These are phyloP conservation scores for Selene dorsalis DNA, from an alignment of 2,797 vertebrate species.

Conservation along the genomic window DNA sequence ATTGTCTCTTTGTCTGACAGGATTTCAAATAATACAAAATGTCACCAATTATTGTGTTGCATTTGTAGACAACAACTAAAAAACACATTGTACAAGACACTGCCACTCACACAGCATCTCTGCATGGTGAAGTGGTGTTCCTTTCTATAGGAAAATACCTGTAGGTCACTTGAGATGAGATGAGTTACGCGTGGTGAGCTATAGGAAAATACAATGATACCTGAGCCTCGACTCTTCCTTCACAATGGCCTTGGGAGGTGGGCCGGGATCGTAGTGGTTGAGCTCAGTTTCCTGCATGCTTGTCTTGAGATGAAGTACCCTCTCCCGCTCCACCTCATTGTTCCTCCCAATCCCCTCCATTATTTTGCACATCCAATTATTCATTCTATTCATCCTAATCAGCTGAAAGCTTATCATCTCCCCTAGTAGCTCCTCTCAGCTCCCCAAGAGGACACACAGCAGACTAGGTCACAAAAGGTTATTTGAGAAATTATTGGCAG, in stretches of 20 bases:
- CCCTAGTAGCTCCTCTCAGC: conserved; percentile 36
- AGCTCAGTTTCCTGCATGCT: conserved; percentile 71
- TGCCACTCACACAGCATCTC: conserved; percentile 23
- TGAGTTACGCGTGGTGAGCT: conserved; percentile 67
- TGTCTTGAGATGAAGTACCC: conserved; percentile 72
- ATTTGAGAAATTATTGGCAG: conserved; percentile 29
- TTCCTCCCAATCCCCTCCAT: conserved; percentile 56
- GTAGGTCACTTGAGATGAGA: conserved; percentile 76
- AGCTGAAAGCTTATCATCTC: conserved; percentile 57
- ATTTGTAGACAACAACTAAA: conserved; percentile 24
- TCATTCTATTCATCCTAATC: conserved; percentile 68
- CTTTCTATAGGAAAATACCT: conserved; percentile 75
- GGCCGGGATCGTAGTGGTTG: conserved; percentile 51
- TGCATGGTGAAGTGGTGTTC: conserved; percentile 50
- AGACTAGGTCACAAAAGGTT: conserved; percentile 56
- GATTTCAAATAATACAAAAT: background rate
- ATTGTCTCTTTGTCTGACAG: conserved; percentile 10
- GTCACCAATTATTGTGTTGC: background rate
- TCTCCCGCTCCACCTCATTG: conserved; percentile 65
- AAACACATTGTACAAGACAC: background rate
- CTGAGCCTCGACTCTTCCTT: conserved; percentile 73
- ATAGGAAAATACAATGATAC: conserved; percentile 81
- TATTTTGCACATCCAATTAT: conserved; percentile 76
- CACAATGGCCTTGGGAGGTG: conserved; percentile 79
- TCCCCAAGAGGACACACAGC: conserved; percentile 41